phyloP scores from a whole-genome alignment of 2,113 vertebrate species.

The Clarias gariepinus region DNA sequence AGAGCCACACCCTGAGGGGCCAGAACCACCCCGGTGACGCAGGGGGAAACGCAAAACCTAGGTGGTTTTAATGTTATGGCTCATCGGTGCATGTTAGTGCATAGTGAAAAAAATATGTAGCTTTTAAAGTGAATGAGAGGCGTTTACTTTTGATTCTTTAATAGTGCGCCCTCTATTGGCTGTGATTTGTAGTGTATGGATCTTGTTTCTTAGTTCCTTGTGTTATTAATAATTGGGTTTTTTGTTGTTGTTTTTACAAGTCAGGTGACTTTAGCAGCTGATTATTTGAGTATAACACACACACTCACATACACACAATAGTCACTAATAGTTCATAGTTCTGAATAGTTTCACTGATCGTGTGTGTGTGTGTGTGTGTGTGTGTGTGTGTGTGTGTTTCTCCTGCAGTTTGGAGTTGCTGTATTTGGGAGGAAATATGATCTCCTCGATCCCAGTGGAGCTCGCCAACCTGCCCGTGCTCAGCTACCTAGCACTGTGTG shows the following conservation, averaged over 20 bases:
- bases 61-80: no score
- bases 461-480: slow-evolving; percentile 89
- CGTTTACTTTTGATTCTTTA: background rate
- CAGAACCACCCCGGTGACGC: no score
- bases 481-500: slow-evolving; percentile 92
- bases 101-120: no score
- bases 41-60: no score
- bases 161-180: background rate
- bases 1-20: no score
- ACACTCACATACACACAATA: background rate
- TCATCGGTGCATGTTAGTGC: background rate
- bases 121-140: background rate
- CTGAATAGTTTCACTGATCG: background rate
- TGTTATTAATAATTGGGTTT: no score
- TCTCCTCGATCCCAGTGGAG: slow-evolving; percentile 90
- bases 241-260: background rate
- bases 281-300: background rate
- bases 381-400: slow-evolving; percentile 17
- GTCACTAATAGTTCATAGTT: background rate
- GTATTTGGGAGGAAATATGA: slow-evolving; percentile 96
- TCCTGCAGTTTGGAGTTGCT: slow-evolving; percentile 88
- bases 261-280: background rate
- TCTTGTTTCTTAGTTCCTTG: background rate
- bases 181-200: background rate
- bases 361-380: background rate